Evolutionary conservation across 2,113 vertebrate species (phyloP).

Genomic region (Diadophis punctatus): DNA sequence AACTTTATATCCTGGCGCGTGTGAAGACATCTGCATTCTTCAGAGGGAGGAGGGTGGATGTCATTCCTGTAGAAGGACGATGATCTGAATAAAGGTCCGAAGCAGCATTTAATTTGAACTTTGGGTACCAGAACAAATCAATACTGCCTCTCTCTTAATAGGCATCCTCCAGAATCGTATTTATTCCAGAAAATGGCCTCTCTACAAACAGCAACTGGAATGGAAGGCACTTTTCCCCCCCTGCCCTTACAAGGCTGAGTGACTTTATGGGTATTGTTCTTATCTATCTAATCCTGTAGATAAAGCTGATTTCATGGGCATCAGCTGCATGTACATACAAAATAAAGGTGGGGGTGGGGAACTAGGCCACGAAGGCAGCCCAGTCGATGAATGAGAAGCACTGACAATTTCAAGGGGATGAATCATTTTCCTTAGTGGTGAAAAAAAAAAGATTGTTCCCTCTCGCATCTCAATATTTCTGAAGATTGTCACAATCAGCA

Average conservation of each 20-base stretch:
- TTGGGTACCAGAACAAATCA: not conserved
- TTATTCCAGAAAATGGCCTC: not conserved
- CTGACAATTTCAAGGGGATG: not conserved
- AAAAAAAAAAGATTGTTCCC: not conserved
- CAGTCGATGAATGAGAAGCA: not conserved
- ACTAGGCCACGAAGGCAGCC: not conserved
- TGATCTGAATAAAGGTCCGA: not conserved
- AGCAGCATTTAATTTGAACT: not conserved
- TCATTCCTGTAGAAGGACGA: not conserved
- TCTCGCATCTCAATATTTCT: not conserved
- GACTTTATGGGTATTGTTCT: not conserved
- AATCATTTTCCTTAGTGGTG: not conserved
- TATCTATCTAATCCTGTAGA: too few relatives aligned
- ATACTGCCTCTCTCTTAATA: not conserved
- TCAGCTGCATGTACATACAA: not conserved
- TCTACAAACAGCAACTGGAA: not conserved
- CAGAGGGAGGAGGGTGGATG: conserved; percentile 4
- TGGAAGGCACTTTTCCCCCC: too few relatives aligned
- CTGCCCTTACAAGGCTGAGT: not conserved
- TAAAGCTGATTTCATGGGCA: not conserved
- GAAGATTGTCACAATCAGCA: not conserved
- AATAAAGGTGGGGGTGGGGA: not conserved
- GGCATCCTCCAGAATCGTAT: not conserved
- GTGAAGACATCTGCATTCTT: not conserved
- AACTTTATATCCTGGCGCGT: not conserved